Percentiles rank a stretch among this genome's conserved stretches.
Evolutionary conservation across 1,140 invertebrate genomes (phyloP).

Genomic region (Babylonia areolata): DNA sequence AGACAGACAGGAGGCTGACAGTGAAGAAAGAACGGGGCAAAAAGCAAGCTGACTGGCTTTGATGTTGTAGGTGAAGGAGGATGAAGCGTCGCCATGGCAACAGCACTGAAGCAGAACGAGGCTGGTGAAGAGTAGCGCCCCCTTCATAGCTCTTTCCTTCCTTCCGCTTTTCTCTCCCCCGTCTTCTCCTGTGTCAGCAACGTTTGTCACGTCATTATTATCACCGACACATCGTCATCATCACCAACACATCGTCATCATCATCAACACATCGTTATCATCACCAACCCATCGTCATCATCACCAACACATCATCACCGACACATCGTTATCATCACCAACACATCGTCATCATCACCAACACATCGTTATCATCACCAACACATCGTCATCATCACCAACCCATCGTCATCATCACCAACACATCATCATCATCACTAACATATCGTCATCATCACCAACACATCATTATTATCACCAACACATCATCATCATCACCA

Average conservation of each 20-base stretch:
- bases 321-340: too few species aligned
- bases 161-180: background rate
- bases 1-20: too few species aligned
- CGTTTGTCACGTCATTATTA: constrained; percentile 11
- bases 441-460: too few species aligned
- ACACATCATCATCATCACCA: too few species aligned
- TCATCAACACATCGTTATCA: too few species aligned
- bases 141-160: background rate
- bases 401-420: too few species aligned
- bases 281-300: background rate
- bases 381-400: too few species aligned
- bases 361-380: too few species aligned
- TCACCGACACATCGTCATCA: too few species aligned
- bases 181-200: background rate
- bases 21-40: too few species aligned
- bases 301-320: constrained; percentile 16
- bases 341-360: too few species aligned
- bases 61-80: constrained; percentile 1
- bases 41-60: background rate
- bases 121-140: background rate
- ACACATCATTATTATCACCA: too few species aligned
- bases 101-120: background rate
- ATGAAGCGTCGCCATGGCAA: background rate
- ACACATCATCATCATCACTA: constrained; percentile 1
- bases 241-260: background rate